Base-by-base conservation (phyloP, 2,113 vertebrate species). In the Cebus imitator region DNA sequence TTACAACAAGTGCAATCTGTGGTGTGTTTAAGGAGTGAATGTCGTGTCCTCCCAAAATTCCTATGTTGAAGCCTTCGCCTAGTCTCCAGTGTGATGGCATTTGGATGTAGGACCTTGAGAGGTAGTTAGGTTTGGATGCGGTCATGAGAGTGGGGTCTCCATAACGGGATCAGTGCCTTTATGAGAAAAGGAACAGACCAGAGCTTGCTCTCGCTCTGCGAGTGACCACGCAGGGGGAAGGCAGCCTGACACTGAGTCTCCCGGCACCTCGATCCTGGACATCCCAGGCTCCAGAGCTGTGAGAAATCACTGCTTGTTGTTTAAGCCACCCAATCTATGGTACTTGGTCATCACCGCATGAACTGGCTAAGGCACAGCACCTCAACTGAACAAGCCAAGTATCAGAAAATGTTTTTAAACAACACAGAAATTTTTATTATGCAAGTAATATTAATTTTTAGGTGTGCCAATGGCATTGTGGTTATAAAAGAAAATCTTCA, bases 51-150 rank as follows among this genome's bases (percentile, higher is more conserved):
- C 48, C 32, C 13, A 12, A 78, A 76, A 93, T 75, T 43, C 70
- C 45, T 9, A 2, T 57, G 68, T 32, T 35, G n/a, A 78, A 40
- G 27, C 17, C 73, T 50, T 40, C n/a, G 27, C 80, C 57, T 40
- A 43, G 27, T 43, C 30, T 9, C 8, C n/a, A 45, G 20, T 2
- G 0, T 48, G 8, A 43, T 1, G 1, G 11, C 10, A 20, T 21
- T 5, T 21, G 11, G 9, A 87, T 8, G 21, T 3, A 0, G 57
- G 18, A 18, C 21, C 76, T 78, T 9, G 4, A 30, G 61, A 88
- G 57, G 17, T 58, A 25, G 43, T 55, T 93, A 35, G 9, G 4
- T 45, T 45, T 68, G 55, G 32, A 81, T 21, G 1, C 25, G 37
- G 48, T 57, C 37, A 2, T 23, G 9, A 73, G 32, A 9, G n/a